phyloP scores from a whole-genome alignment of 2,888 invertebrate genomes.

The Drosophila paranaensis region DNA sequence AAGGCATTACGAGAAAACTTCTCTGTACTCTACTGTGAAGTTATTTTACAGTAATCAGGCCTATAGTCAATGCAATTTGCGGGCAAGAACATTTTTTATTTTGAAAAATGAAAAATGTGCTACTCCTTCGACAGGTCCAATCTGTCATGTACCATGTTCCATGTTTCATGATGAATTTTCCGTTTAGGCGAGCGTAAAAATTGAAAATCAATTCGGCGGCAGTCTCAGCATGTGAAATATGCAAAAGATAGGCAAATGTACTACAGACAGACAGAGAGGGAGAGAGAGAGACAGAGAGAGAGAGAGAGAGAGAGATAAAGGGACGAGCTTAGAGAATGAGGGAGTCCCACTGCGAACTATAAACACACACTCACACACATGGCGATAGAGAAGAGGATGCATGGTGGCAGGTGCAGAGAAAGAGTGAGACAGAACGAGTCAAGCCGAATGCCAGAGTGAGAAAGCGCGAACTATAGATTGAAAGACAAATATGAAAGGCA shows the following conservation, averaged over 20 bases:
- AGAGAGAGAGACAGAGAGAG: not conserved
- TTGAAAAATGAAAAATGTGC: slow-evolving; percentile 9
- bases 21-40: slow-evolving; percentile 7
- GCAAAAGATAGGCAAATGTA: slow-evolving; percentile 51
- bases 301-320: not conserved
- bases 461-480: slow-evolving; percentile 20
- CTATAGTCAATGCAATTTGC: slow-evolving; percentile 38
- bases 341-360: slow-evolving; percentile 17
- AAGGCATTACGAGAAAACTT: not conserved
- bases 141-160: slow-evolving; percentile 46
- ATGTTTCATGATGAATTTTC: slow-evolving; percentile 63
- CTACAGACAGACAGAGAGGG: not conserved
- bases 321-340: not conserved
- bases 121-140: slow-evolving; percentile 21
- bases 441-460: not conserved
- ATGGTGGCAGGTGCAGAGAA: not conserved
- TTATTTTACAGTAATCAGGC: slow-evolving; percentile 19
- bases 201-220: slow-evolving; percentile 71
- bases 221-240: slow-evolving; percentile 55
- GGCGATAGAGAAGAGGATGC: not conserved
- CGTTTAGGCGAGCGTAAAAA: slow-evolving; percentile 78
- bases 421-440: not conserved
- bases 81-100: slow-evolving; percentile 20
- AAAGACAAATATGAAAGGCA: slow-evolving; percentile 25
- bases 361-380: not conserved